These are phyloP conservation scores for Drosophila punjabiensis DNA, from an alignment of 1,140 invertebrate species.

Conservation along the genomic window DNA sequence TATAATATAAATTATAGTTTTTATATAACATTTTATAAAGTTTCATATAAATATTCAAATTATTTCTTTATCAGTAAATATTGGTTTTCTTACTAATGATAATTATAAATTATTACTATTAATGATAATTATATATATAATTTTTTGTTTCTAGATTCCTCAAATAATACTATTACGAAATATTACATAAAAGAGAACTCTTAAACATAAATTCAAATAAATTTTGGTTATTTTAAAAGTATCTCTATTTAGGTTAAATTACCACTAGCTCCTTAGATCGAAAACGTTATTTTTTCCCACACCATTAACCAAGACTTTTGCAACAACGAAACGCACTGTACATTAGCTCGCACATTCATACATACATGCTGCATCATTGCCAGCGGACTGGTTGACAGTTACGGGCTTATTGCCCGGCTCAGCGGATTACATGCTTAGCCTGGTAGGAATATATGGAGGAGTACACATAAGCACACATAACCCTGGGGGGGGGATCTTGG, in stretches of 20 bases:
- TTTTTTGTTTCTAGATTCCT: no score
- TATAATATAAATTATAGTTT: no score
- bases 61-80: no score
- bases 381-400: conserved; percentile 55
- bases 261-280: not conserved
- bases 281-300: not conserved
- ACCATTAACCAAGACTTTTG: not conserved
- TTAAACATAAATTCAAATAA: not conserved
- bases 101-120: no score
- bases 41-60: no score
- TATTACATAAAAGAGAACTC: not conserved
- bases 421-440: conserved; percentile 55
- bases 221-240: not conserved
- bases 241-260: not conserved
- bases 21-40: no score
- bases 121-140: no score
- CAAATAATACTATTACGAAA: not conserved
- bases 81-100: no score
- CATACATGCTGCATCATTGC: conserved; percentile 43
- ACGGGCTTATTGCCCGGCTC: conserved; percentile 45
- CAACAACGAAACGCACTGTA: conserved; percentile 18
- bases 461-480: conserved; percentile 10
- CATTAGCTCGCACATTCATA: not conserved
- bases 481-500: conserved; percentile 38
- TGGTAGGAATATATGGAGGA: conserved; percentile 20